Percentiles rank a stretch among this genome's conserved stretches.
Evolutionary conservation across 2,888 invertebrate genomes (phyloP).

Genomic region (Orthosia cruda): DNA sequence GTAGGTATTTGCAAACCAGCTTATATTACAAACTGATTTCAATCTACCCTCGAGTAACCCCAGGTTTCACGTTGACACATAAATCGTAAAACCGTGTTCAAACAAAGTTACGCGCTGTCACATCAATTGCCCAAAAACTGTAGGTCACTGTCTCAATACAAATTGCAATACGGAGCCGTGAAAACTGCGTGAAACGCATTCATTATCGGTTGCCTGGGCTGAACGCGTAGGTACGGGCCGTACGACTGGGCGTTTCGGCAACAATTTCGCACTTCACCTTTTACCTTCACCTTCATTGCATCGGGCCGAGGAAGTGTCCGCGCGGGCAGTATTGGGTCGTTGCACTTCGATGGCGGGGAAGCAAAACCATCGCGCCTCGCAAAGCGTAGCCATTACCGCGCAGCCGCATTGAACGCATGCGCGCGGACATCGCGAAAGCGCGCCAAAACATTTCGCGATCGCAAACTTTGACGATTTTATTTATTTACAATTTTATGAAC

Average conservation of each 20-base stretch:
- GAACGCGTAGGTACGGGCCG: slow-evolving; percentile 29
- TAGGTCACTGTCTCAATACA: slow-evolving; percentile 51
- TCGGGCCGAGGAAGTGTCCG: slow-evolving; percentile 70
- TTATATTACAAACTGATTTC: slow-evolving; percentile 24
- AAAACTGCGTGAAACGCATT: slow-evolving; percentile 69
- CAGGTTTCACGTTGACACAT: slow-evolving; percentile 30
- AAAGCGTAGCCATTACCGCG: slow-evolving; percentile 84
- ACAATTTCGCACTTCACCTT: slow-evolving; percentile 76
- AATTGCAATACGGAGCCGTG: slow-evolving; percentile 57
- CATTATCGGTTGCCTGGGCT: slow-evolving; percentile 46
- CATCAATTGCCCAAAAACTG: slow-evolving; percentile 48
- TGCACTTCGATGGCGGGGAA: slow-evolving; percentile 84
- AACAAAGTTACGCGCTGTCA: slow-evolving; percentile 17
- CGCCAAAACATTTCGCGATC: slow-evolving; percentile 73
- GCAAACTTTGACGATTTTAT: slow-evolving; percentile 46
- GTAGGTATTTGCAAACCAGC: slow-evolving; percentile 12
- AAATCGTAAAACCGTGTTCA: slow-evolving; percentile 35
- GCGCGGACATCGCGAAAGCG: slow-evolving; percentile 80
- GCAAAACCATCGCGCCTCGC: slow-evolving; percentile 84
- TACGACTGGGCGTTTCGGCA: slow-evolving; percentile 74
- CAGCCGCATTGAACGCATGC: slow-evolving; percentile 84
- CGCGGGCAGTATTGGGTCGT: slow-evolving; percentile 75
- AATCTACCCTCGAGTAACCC: slow-evolving; percentile 39
- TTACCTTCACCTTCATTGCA: slow-evolving; percentile 85
- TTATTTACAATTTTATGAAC: slow-evolving; percentile 66